Evolutionary conservation across 2,888 invertebrate genomes (phyloP).

Genomic region (Mythimna impura): DNA sequence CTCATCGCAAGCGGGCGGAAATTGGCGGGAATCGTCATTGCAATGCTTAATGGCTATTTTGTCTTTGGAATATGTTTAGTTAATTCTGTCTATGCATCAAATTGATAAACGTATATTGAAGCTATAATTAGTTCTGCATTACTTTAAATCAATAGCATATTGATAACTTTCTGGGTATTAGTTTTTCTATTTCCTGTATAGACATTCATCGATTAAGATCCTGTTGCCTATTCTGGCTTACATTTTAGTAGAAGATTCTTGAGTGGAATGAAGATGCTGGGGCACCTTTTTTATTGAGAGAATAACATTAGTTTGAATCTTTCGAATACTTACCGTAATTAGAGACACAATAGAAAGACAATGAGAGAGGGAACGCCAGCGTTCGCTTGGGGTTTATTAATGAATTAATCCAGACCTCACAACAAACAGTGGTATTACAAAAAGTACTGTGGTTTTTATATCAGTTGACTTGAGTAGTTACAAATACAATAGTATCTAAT

Average conservation of each 20-base stretch:
- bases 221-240: not conserved
- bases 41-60: slow-evolving; percentile 17
- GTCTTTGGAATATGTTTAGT: slow-evolving; percentile 11
- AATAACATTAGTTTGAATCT: not conserved
- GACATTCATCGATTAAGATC: not conserved
- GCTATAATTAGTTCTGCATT: not conserved
- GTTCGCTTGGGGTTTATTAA: too few species aligned
- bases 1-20: slow-evolving; percentile 50
- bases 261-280: too few species aligned
- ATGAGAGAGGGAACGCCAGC: too few species aligned
- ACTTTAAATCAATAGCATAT: not conserved
- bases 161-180: not conserved
- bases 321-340: too few species aligned
- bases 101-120: slow-evolving; percentile 1
- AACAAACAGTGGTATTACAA: not conserved
- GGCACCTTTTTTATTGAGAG: not conserved
- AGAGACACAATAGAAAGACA: too few species aligned
- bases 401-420: not conserved
- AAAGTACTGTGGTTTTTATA: not conserved
- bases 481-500: not conserved
- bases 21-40: slow-evolving; percentile 32
- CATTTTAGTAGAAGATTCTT: not conserved
- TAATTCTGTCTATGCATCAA: slow-evolving; percentile 3
- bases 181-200: not conserved
- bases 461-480: not conserved